Conservation (phyloP, 2,888 invertebrate species). For the Nebria salina region DNA sequence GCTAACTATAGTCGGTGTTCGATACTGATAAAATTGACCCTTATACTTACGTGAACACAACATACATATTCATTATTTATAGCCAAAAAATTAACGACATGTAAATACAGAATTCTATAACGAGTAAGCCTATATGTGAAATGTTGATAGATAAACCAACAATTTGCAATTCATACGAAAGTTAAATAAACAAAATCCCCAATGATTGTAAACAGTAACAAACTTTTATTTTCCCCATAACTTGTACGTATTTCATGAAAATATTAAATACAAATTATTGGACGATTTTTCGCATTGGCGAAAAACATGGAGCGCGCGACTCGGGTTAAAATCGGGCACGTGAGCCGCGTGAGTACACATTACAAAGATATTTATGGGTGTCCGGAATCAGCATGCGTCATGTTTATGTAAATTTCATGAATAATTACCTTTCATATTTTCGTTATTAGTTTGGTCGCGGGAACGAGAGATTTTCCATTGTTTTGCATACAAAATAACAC, state of each 20-base stretch:
- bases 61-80: constrained; percentile 31
- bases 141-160: no score
- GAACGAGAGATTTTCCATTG: constrained; percentile 31
- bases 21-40: constrained; percentile 32
- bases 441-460: constrained; percentile 38
- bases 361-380: constrained; percentile 47
- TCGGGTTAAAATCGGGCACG: background rate
- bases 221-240: background rate
- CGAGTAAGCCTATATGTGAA: no score
- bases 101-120: no score
- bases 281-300: background rate
- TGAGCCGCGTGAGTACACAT: constrained; percentile 32
- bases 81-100: background rate
- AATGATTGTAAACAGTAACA: background rate
- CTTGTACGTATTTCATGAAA: background rate
- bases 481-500: constrained; percentile 46
- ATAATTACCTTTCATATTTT: constrained; percentile 47
- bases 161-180: background rate
- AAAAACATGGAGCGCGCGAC: background rate
- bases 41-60: constrained; percentile 29
- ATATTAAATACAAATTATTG: background rate
- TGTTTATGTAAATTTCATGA: constrained; percentile 48
- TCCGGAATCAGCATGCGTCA: constrained; percentile 48
- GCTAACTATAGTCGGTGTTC: constrained; percentile 10
- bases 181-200: background rate